These are phyloP conservation scores for Ophioninae sp. DNA, from an alignment of 2,888 invertebrate species.

Conservation along the genomic window DNA sequence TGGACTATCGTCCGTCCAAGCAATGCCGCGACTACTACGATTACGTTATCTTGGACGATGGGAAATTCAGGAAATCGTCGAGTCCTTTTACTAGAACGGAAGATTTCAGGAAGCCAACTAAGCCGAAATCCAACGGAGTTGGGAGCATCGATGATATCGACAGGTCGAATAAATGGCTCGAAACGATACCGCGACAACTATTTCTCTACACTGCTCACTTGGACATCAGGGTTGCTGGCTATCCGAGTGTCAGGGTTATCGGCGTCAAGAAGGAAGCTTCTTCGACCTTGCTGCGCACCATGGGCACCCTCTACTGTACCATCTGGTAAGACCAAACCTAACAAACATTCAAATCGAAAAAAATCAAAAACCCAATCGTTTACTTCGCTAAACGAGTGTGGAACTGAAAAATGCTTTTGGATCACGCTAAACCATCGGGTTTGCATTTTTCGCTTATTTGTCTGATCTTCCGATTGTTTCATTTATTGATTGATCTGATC, in stretches of 20 bases:
- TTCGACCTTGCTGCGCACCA: constrained; percentile 65
- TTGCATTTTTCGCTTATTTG: too few relatives aligned
- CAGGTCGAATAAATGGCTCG: constrained; percentile 73
- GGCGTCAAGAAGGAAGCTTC: constrained; percentile 77
- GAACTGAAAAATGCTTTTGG: too few relatives aligned
- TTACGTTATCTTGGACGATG: constrained; percentile 45
- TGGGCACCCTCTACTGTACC: constrained; percentile 75
- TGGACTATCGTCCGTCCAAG: constrained; percentile 77
- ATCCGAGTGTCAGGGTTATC: constrained; percentile 78
- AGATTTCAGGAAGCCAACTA: constrained; percentile 59
- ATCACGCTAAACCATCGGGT: too few relatives aligned
- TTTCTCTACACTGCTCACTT: constrained; percentile 78
- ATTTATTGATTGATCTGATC: too few relatives aligned
- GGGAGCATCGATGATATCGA: constrained; percentile 67
- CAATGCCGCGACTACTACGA: constrained; percentile 73
- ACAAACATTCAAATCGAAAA: constrained; percentile 30
- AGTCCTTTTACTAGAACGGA: constrained; percentile 26
- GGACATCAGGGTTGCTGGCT: constrained; percentile 75
- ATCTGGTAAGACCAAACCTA: constrained; percentile 73
- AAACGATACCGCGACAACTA: constrained; percentile 76
- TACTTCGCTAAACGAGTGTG: neutral
- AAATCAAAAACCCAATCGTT: neutral
- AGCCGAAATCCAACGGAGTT: constrained; percentile 65
- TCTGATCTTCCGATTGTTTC: too few relatives aligned
- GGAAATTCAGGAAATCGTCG: constrained; percentile 54